A percentile compares a stretch with the other conserved stretches of the same genome.
phyloP scores from a whole-genome alignment of 2,888 invertebrate species.

The Tetropium fuscum region DNA sequence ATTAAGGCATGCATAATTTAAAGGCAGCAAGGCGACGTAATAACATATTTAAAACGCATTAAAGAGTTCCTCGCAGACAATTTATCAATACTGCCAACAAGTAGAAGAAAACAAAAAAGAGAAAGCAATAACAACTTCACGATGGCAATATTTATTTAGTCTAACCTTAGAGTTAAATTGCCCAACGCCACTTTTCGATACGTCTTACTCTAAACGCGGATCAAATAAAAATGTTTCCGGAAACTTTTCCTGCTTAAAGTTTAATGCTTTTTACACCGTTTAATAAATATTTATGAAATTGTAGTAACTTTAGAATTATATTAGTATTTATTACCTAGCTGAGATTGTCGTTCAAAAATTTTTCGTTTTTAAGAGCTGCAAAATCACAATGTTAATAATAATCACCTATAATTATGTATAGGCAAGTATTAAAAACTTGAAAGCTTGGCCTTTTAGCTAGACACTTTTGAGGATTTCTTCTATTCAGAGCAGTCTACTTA shows the following conservation, averaged over 20 bases:
- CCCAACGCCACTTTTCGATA: conserved; percentile 10
- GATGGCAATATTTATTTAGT: conserved; percentile 30
- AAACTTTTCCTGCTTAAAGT: conserved; percentile 9
- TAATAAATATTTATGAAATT: too few species aligned
- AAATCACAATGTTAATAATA: too few species aligned
- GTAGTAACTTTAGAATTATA: too few species aligned
- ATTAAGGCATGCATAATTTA: conserved; percentile 49
- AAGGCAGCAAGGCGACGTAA: conserved; percentile 26
- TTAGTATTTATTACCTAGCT: too few species aligned
- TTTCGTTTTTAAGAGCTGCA: too few species aligned
- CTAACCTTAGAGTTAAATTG: conserved; percentile 11
- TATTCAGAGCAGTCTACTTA: too few species aligned
- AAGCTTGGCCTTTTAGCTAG: too few species aligned
- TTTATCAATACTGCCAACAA: conserved; percentile 45
- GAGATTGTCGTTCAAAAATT: too few species aligned
- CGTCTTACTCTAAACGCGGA: not conserved
- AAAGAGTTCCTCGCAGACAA: conserved; percentile 37
- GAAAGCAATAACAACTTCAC: conserved; percentile 30
- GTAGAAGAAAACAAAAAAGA: conserved; percentile 35
- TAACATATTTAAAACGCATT: conserved; percentile 41
- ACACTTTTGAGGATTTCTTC: too few species aligned
- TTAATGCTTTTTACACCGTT: too few species aligned
- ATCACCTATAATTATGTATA: too few species aligned
- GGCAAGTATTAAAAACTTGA: too few species aligned
- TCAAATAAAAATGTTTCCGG: not conserved